A percentile compares a stretch with the other conserved stretches of the same genome.
Conservation (phyloP, 2,888 invertebrate genomes). For the Caenorhabditis sp. region DNA sequence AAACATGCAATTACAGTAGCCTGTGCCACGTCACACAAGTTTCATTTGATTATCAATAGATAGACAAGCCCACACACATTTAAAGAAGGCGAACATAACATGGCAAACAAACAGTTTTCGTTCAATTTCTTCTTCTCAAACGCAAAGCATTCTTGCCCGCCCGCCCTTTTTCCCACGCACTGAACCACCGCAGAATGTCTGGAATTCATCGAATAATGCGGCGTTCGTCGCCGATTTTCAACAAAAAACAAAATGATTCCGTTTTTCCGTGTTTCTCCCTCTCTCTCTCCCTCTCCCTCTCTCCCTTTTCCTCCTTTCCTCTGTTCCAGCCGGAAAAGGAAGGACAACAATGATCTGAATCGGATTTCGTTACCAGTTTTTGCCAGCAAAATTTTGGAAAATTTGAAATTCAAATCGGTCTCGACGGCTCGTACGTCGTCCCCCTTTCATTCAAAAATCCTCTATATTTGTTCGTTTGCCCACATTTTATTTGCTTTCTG, state of each 20-base stretch:
- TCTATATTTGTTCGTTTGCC: constrained; percentile 1
- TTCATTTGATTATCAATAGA: too few relatives aligned
- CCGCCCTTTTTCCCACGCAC: constrained; percentile 27
- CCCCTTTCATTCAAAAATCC: constrained; percentile 7
- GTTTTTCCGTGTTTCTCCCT: neutral
- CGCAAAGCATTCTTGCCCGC: neutral
- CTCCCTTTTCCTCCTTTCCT: too few relatives aligned
- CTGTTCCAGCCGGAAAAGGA: too few relatives aligned
- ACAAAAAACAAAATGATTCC: neutral
- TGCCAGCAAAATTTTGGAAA: neutral
- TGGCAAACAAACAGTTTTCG: neutral
- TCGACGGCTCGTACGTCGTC: too few relatives aligned
- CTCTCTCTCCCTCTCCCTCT: neutral
- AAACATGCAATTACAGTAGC: too few relatives aligned
- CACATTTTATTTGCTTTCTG: neutral
- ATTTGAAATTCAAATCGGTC: constrained; percentile 48
- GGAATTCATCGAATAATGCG: constrained; percentile 1
- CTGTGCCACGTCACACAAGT: too few relatives aligned
- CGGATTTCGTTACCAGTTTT: neutral
- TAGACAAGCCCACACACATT: too few relatives aligned
- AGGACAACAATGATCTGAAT: too few relatives aligned
- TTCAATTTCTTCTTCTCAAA: neutral
- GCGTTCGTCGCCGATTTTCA: neutral
- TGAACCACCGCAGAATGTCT: constrained; percentile 7
- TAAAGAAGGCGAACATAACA: too few relatives aligned